Base-by-base conservation (phyloP, 2,888 invertebrate species). In the Lissocephala sabroskyi region DNA sequence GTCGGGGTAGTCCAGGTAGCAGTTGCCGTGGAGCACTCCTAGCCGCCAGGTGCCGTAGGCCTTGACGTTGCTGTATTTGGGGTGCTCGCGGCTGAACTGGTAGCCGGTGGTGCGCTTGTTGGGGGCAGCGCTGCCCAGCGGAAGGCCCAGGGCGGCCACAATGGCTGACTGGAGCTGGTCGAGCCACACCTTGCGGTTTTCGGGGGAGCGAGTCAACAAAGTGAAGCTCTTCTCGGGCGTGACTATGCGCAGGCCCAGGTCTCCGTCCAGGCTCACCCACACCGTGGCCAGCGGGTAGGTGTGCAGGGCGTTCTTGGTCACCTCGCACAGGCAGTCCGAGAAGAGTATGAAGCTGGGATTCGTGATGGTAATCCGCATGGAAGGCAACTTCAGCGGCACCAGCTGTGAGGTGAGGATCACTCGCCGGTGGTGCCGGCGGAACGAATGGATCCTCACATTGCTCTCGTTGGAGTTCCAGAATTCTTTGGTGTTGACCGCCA, bases 11-110 rank as follows among this genome's bases (percentile, higher is more conserved):
- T 91, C 91, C 51, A 96, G 82, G 80, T 91, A 91, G 3, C 96
- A 95, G 79, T 87, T 87, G 0, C 96, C 96, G 80, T 96, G 93
- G 74, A 95, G 87, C 79, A 93, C 91, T 0, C 93, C 95, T 77
- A 90, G 91, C 2, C 78, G 73, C 96, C 96, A 96, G 49, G 91
- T 87, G 0, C 94, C 96, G 44, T 86, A 88, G 66, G 95, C 96
- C 58, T 89, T 91, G 0, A 94, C 92, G 63, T 92, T 92, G 80
- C 93, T 91, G 74, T 89, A 94, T 68, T 88, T 87, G 0, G 87
- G 82, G 79, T 88, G 89, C 80, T 92, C 93, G 44, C 82, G 86
- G 7, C 89, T 88, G 80, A 92, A 95, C 1, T 89, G 87, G 73
- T 93, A 91, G 13, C 87, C 87, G 0, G 93, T 92, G 29, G 89